Evolutionary conservation across 1,140 invertebrate species (phyloP).

Genomic region (Drepana arcuata): DNA sequence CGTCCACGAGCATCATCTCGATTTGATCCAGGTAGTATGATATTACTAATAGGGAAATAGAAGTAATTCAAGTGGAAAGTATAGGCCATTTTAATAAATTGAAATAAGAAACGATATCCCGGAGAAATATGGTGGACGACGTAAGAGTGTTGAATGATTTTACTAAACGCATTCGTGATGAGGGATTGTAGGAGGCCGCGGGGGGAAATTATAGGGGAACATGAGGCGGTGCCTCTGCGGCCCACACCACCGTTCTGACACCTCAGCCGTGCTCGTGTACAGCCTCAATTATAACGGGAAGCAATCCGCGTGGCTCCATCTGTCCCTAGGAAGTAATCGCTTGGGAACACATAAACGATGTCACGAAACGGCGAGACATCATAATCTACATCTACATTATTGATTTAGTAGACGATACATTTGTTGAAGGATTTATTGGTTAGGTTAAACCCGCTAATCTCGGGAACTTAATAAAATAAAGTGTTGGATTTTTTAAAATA

Average conservation of each 20-base stretch:
- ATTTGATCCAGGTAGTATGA: too few relatives aligned
- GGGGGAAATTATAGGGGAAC: conserved; percentile 31
- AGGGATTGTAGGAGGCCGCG: conserved; percentile 23
- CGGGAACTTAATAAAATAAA: too few relatives aligned
- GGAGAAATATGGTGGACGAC: too few relatives aligned
- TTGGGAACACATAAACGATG: conserved; percentile 31
- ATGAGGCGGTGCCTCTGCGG: conserved; percentile 11
- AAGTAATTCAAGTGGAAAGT: too few relatives aligned
- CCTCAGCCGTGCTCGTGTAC: conserved; percentile 20
- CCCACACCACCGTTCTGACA: conserved; percentile 24
- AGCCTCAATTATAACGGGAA: conserved; percentile 40
- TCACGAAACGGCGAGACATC: conserved; percentile 10
- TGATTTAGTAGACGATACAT: conserved; percentile 5
- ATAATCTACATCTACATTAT: conserved; percentile 5
- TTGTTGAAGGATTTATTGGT: too few relatives aligned
- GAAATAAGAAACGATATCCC: too few relatives aligned
- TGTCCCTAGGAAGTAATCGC: conserved; percentile 28
- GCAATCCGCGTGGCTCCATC: conserved; percentile 13
- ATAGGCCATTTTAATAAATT: too few relatives aligned
- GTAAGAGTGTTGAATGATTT: too few relatives aligned
- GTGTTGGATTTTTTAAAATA: too few relatives aligned
- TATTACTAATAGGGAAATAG: conserved; percentile 1
- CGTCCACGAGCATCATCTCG: too few relatives aligned
- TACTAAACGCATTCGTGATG: conserved; percentile 28
- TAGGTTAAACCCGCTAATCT: too few relatives aligned